A percentile compares a stretch with the other conserved stretches of the same genome.
Conservation (phyloP, 2,888 invertebrate species). For the Napeogenes inachia region DNA sequence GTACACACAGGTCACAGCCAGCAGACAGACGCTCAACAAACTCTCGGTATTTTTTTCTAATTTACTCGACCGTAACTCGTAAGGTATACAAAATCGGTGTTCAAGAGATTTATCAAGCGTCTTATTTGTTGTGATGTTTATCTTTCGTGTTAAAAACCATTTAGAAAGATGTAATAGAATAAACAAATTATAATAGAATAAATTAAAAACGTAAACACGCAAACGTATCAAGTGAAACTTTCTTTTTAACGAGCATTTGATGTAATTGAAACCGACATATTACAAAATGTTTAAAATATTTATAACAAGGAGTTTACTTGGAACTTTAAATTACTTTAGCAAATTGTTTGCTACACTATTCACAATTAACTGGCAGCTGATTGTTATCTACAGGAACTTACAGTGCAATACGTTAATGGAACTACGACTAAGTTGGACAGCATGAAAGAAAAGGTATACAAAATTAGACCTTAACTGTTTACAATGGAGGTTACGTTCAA, state of each 20-base stretch:
- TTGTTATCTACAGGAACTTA: slow-evolving; percentile 79
- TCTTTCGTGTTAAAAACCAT: too few species aligned
- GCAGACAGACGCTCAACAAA: slow-evolving; percentile 84
- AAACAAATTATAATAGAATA: too few species aligned
- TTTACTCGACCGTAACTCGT: too few species aligned
- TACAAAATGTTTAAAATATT: too few species aligned
- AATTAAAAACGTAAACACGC: too few species aligned
- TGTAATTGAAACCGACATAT: too few species aligned
- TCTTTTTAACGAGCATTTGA: too few species aligned
- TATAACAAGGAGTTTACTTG: not conserved
- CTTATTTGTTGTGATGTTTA: too few species aligned
- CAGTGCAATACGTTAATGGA: slow-evolving; percentile 87
- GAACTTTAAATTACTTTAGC: not conserved
- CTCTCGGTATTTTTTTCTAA: slow-evolving; percentile 61
- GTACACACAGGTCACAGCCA: slow-evolving; percentile 88
- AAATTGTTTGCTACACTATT: slow-evolving; percentile 14
- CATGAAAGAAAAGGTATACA: slow-evolving; percentile 84
- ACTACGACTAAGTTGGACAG: slow-evolving; percentile 85
- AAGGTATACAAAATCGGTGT: too few species aligned
- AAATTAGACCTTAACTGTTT: slow-evolving; percentile 13
- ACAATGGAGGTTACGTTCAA: slow-evolving; percentile 1
- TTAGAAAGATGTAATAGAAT: too few species aligned
- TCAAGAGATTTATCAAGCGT: too few species aligned
- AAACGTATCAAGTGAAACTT: too few species aligned
- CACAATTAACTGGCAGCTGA: slow-evolving; percentile 31